phyloP scores from a whole-genome alignment of 2,888 invertebrate genomes.

The Hemistola chrysoprasaria region DNA sequence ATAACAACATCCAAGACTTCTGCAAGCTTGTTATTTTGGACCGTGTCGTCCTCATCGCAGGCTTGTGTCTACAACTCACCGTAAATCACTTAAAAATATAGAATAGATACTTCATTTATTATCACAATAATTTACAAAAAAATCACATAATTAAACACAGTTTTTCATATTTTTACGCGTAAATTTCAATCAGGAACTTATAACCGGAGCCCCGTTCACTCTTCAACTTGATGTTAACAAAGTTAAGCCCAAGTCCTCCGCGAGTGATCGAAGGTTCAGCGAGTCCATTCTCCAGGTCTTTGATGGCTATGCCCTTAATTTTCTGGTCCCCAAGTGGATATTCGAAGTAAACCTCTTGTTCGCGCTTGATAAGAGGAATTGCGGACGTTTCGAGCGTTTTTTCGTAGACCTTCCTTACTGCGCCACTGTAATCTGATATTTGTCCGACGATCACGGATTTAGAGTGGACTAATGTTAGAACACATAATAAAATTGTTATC shows the following conservation, averaged over 20 bases:
- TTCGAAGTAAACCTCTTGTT: conserved; percentile 54
- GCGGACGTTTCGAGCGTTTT: conserved; percentile 38
- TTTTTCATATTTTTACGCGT: conserved; percentile 45
- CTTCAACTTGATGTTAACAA: conserved; percentile 66
- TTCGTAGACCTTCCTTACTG: conserved; percentile 54
- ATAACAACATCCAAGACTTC: too few species aligned
- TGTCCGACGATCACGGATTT: conserved; percentile 62
- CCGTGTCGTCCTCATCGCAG: too few species aligned
- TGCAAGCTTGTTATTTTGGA: too few species aligned
- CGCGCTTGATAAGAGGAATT: conserved; percentile 56
- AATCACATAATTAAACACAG: too few species aligned
- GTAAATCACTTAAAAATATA: too few species aligned
- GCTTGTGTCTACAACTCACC: too few species aligned
- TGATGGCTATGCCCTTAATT: conserved; percentile 71
- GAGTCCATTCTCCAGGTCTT: conserved; percentile 62
- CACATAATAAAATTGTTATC: conserved; percentile 38
- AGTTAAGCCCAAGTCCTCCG: conserved; percentile 67
- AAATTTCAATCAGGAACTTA: conserved; percentile 62
- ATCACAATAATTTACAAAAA: too few species aligned
- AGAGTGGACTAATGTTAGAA: conserved; percentile 40
- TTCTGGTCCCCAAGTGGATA: conserved; percentile 53
- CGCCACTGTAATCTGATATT: conserved; percentile 47
- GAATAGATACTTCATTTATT: too few species aligned
- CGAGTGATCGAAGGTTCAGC: conserved; percentile 62
- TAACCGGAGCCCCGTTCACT: conserved; percentile 67